These are phyloP conservation scores for Apteryx owenii DNA, from an alignment of 2,113 vertebrate species.

Conservation along the genomic window DNA sequence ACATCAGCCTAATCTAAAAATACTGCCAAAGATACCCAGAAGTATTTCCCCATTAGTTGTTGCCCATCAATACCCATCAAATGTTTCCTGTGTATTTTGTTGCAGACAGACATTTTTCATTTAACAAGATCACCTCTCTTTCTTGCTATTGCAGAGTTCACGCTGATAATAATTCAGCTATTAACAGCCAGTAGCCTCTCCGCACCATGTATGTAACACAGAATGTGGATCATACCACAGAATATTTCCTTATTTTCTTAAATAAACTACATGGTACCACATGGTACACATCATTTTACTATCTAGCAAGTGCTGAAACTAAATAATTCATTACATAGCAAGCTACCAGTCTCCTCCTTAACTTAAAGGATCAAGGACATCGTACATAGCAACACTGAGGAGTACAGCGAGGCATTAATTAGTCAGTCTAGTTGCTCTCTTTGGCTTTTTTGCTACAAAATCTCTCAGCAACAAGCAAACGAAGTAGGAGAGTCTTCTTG, in stretches of 20 bases:
- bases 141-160: neutral
- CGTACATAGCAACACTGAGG: neutral
- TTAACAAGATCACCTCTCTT: neutral
- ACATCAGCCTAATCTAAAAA: neutral
- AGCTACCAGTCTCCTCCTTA: neutral
- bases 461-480: neutral
- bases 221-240: neutral
- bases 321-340: neutral
- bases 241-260: neutral
- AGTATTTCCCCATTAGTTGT: neutral
- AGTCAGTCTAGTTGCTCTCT: neutral
- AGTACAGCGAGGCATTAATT: neutral
- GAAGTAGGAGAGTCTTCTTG: neutral
- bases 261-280: neutral
- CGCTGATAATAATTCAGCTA: neutral
- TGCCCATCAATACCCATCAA: neutral
- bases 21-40: neutral
- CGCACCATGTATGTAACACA: neutral
- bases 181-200: neutral
- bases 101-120: neutral
- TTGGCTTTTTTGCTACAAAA: neutral
- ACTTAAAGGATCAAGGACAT: neutral
- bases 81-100: no score
- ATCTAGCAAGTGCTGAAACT: neutral
- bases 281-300: neutral